Conservation (phyloP, 2,113 vertebrate genomes). For the Hepsetus odoe region DNA sequence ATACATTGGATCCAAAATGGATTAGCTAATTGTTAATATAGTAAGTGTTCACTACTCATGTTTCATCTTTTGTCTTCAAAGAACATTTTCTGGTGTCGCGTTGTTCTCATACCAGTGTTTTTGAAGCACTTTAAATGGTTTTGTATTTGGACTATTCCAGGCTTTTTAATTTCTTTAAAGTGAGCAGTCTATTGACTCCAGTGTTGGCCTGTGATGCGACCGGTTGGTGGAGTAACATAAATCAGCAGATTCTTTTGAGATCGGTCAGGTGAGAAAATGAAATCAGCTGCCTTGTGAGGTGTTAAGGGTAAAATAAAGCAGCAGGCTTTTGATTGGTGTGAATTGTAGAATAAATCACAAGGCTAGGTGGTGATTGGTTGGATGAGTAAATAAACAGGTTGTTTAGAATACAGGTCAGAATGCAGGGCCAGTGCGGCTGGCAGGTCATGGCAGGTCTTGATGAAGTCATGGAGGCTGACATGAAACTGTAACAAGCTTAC, state of each 20-base stretch:
- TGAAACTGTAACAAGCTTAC: conserved; percentile 18
- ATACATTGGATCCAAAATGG: no score
- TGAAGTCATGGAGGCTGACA: neutral
- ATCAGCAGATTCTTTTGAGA: neutral
- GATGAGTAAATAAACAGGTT: neutral
- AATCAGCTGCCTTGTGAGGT: neutral
- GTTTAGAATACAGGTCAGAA: neutral
- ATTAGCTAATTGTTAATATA: no score
- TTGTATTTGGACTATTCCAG: no score
- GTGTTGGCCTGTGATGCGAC: no score
- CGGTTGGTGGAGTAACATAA: neutral
- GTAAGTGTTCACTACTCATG: no score
- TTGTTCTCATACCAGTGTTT: no score
- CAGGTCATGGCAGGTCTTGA: neutral
- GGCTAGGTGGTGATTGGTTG: neutral
- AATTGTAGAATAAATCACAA: neutral
- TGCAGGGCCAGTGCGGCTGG: neutral
- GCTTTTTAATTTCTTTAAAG: no score
- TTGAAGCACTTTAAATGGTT: no score
- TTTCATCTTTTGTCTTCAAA: no score
- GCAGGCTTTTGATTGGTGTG: neutral
- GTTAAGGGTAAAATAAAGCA: neutral
- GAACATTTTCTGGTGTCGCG: no score
- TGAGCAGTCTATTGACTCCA: no score
- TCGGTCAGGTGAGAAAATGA: neutral